Evolutionary conservation across 2,113 vertebrate species (phyloP), one percentile per base, ranked within the genome.

Genomic region (Pseudorectes ferrugineus): DNA sequence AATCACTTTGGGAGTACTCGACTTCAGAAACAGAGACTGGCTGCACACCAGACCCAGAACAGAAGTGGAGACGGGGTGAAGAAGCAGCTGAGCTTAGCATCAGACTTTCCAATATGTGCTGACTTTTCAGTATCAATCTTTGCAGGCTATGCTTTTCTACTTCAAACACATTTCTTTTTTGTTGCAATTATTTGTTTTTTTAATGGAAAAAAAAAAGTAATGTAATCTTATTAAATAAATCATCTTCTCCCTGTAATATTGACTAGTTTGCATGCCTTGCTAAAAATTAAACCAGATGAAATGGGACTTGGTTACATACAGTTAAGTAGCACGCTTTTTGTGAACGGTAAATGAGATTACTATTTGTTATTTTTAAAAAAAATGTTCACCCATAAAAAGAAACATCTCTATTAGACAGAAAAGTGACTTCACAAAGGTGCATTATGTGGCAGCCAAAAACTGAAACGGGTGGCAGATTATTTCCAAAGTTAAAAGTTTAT

Each of bases 401-500:
- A 97, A 95, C 85, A 96, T 96, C 93, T 91, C 85, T 83, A 85
- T 92, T 95, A 97, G 89, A 83, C 85, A 90, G 94, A 96, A 79
- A 88, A 95, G 72, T 88, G 92, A 91, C 92, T 95, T 96, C 93
- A 94, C 91, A 96, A 96, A 96, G 93, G 96, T 94, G 58, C 88
- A 96, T 96, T 97, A 96, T 96, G 76, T 78, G 38, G 86, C 61
- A 94, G 95, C 96, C 95, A 96, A 93, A 95, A 96, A 82, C 5
- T 92, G 95, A 96, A 96, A 96, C 21, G 92, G 95, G 86, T 78
- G 70, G 93, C 85, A 95, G 91, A 94, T 96, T 94, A 96, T 92
- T 96, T 96, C 93, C 93, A 96, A 97, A 95, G 93, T 95, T 94
- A 96, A 96, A 95, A 94, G 88, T 93, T 93, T 96, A 96, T 93